phyloP scores from a whole-genome alignment of 2,113 vertebrate genomes.

The Rhea pennata region DNA sequence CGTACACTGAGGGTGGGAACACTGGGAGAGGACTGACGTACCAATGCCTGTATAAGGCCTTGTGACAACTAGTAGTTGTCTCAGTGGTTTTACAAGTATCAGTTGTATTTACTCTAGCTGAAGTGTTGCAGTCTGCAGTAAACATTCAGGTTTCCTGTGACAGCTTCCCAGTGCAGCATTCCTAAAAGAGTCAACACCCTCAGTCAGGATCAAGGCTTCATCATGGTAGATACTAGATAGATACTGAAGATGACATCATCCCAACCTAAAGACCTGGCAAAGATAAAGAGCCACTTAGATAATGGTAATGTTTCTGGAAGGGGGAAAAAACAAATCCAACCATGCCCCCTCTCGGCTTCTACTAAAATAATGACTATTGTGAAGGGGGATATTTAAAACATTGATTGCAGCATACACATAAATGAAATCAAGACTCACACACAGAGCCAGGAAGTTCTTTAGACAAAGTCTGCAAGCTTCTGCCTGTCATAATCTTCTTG shows the following conservation, averaged over 20 bases:
- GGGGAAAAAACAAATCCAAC: conserved; percentile 21
- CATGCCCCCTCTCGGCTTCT: not conserved
- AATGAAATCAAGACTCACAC: conserved; percentile 28
- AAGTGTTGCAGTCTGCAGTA: not conserved
- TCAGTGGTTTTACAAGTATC: conserved; percentile 35
- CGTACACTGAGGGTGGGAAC: not conserved
- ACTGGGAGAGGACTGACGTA: conserved; percentile 1
- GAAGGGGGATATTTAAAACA: not conserved
- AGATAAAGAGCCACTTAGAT: conserved; percentile 38
- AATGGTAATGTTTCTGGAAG: conserved; percentile 13
- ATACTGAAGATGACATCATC: conserved; percentile 41
- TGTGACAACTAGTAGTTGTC: conserved; percentile 22
- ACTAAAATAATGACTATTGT: not conserved
- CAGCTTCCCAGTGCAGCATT: conserved; percentile 22
- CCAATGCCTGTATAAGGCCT: not conserved
- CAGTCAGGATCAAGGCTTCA: conserved; percentile 35
- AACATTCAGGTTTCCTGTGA: conserved; percentile 16
- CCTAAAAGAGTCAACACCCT: conserved; percentile 41
- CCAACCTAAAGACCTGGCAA: conserved; percentile 17
- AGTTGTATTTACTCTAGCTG: conserved; percentile 34
- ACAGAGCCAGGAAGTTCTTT: not conserved
- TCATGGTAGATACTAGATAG: conserved; percentile 14
- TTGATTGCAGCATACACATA: not conserved
- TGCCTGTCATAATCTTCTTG: conserved; percentile 57
- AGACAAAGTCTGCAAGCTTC: conserved; percentile 26